Evolutionary conservation across 2,113 vertebrate genomes (phyloP), one percentile per base, ranked within the genome.

Genomic region (Lynx canadensis): DNA sequence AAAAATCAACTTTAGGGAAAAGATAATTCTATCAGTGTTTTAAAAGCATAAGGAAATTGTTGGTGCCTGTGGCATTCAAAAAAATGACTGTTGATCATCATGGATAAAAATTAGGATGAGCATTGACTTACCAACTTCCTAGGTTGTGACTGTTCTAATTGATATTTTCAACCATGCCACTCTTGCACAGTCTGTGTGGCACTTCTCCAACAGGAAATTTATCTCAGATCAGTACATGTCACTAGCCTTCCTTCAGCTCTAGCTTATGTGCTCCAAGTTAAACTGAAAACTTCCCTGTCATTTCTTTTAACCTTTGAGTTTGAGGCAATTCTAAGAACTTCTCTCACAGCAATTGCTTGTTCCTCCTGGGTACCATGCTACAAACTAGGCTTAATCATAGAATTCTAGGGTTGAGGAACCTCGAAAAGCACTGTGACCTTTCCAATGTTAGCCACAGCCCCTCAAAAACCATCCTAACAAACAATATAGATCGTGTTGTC

Each of bases 291-390:
- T 81, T 55, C 80, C 76, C 89, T 82, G 76, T 82, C 65, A 69
- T 91, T 94, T 93, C 66, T 93, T 76, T 94, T 86, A 97, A 85
- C 78, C 94, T 97, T 82, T 83, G 73, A 89, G 33, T 89, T 69
- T 52, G 91, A 94, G 78, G 45, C 92, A 96, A 36, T 91, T 89
- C 88, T 50, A 63, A 85, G 73, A 91, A 91, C n/a, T 91, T 89
- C 60, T 93, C 78, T 93, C 45, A 18, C 41, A 74, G 52, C 50
- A 85, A 89, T 80, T 79, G 41, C n/a, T 45, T 86, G 38, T 23
- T 65, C 60, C 78, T 93, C 60, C 18, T 19, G 85, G 41, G 38
- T 27, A 41, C 73, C 25, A 52, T 14, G 48, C 38, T 73, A n/a
- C 50, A 74, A 80, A 80, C 36, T 41, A 95, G 19, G n/a, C 50